phyloP scores from a whole-genome alignment of 2,888 invertebrate genomes.

The Kuschelorhynchus macadamiae region DNA sequence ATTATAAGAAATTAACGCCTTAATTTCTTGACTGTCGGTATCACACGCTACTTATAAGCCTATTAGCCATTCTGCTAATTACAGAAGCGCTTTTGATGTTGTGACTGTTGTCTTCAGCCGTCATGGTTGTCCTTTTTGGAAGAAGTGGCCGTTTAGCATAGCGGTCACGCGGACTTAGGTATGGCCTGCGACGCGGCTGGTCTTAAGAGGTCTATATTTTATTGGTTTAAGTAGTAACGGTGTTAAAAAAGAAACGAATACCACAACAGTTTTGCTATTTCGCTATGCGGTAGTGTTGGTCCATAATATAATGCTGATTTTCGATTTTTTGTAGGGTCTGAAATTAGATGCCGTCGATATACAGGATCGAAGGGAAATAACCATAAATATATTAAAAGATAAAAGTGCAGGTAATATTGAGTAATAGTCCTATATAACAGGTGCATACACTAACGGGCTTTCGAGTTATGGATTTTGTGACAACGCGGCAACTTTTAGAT shows the following conservation, averaged over 20 bases:
- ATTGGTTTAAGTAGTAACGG: no score
- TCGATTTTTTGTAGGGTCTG: no score
- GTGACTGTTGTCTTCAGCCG: slow-evolving; percentile 26
- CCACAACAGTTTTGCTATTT: neutral
- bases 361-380: no score
- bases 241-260: neutral
- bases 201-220: neutral
- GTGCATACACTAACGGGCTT: no score
- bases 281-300: no score
- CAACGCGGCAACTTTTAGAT: no score
- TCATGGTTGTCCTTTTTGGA: slow-evolving; percentile 29
- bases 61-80: slow-evolving; percentile 45
- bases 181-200: slow-evolving; percentile 19
- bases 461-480: no score
- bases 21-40: slow-evolving; percentile 27
- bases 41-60: slow-evolving; percentile 45
- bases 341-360: no score
- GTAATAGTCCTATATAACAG: no score
- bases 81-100: slow-evolving; percentile 42
- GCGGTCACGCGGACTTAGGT: slow-evolving; percentile 33
- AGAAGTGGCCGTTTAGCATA: slow-evolving; percentile 32
- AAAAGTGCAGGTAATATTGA: no score
- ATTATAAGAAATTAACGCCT: slow-evolving; percentile 35
- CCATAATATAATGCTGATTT: no score
- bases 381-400: no score